These are phyloP conservation scores for Keiferia lycopersicella DNA, from an alignment of 2,888 invertebrate genomes.

Conservation along the genomic window DNA sequence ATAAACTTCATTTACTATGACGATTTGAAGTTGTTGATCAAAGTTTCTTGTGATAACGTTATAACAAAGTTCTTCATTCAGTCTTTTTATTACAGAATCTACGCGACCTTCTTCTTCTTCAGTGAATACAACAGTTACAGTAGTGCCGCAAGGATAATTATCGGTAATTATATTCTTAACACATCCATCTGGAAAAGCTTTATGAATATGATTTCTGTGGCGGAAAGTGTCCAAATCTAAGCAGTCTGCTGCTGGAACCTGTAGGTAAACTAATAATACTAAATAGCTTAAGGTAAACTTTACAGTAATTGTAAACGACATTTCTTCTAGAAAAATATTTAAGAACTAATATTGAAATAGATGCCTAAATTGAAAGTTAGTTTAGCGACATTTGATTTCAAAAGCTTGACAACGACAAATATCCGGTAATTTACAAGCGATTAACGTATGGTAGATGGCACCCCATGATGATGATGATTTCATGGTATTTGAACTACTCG, in stretches of 20 bases:
- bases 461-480: too few species aligned
- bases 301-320: background rate
- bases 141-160: conserved; percentile 4
- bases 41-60: conserved; percentile 1
- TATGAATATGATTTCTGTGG: background rate
- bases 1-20: background rate
- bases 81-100: background rate
- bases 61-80: conserved; percentile 7
- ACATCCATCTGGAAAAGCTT: conserved; percentile 9
- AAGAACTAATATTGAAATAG: background rate
- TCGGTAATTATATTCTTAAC: background rate
- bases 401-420: too few species aligned
- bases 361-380: too few species aligned
- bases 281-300: background rate
- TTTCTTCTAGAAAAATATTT: background rate
- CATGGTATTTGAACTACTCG: too few species aligned
- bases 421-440: too few species aligned
- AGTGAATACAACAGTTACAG: background rate
- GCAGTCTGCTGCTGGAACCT: background rate
- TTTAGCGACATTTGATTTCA: too few species aligned
- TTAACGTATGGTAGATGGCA: too few species aligned
- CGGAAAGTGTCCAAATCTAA: background rate
- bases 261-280: background rate
- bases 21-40: background rate
- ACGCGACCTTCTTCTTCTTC: background rate